Evolutionary conservation across 1,140 invertebrate genomes (phyloP).

Genomic region (Eupristina koningsbergeri): DNA sequence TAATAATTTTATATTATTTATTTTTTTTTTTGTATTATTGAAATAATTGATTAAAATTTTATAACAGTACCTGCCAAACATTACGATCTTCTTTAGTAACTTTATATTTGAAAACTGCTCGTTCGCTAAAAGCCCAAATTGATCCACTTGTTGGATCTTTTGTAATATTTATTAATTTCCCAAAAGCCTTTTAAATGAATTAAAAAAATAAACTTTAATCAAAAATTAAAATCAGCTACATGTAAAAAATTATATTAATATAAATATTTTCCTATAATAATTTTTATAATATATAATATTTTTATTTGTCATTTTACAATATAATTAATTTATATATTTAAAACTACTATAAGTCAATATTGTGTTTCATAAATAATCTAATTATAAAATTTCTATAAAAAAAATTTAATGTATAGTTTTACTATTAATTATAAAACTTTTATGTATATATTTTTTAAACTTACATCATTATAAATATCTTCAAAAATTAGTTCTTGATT

Average conservation of each 20-base stretch:
- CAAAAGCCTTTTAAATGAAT: conserved; percentile 78
- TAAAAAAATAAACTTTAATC: conserved; percentile 18
- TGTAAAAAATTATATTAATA: conserved; percentile 26
- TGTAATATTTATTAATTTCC: conserved; percentile 85
- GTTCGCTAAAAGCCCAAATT: conserved; percentile 90
- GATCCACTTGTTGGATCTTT: conserved; percentile 85
- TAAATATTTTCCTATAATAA: background rate
- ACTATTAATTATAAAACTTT: background rate
- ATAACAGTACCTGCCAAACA: conserved; percentile 81
- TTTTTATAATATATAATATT: too few species aligned
- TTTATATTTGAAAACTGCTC: conserved; percentile 89
- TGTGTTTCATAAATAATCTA: background rate
- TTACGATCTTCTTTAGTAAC: conserved; percentile 89
- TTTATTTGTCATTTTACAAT: too few species aligned
- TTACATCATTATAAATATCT: conserved; percentile 83
- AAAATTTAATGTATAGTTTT: background rate
- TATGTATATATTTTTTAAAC: conserved; percentile 48
- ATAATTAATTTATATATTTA: too few species aligned
- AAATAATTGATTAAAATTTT: conserved; percentile 3
- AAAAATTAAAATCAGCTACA: conserved; percentile 41
- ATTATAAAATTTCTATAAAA: background rate
- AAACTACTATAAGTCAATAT: too few species aligned
- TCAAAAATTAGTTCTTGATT: conserved; percentile 92
- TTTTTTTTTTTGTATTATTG: conserved; percentile 36
- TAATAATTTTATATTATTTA: background rate